phyloP scores from a whole-genome alignment of 2,797 vertebrate species.

The Graptemys geographica region DNA sequence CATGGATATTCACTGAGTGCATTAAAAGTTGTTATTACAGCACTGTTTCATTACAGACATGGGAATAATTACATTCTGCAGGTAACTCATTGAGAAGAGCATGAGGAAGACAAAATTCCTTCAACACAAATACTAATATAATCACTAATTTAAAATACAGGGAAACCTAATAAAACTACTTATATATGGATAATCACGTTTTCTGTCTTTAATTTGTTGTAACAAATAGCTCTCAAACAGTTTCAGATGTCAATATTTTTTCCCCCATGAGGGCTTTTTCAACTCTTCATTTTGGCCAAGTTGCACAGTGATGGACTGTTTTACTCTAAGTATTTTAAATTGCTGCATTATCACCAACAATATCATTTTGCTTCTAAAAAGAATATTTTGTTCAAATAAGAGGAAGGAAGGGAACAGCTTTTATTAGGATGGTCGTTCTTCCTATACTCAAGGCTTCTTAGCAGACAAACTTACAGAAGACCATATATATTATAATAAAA shows the following conservation, averaged over 20 bases:
- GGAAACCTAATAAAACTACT: background rate
- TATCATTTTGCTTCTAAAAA: slow-evolving; percentile 8
- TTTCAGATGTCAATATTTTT: background rate
- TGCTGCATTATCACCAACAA: background rate
- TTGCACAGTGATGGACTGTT: background rate
- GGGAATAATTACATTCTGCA: background rate
- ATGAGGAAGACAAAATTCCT: background rate
- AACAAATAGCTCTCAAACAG: background rate
- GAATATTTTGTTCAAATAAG: background rate
- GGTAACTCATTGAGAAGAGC: background rate
- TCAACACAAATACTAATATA: background rate
- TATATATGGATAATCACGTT: background rate
- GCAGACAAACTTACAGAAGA: slow-evolving; percentile 37
- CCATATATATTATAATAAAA: slow-evolving; percentile 38
- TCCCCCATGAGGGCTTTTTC: background rate
- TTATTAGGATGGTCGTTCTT: slow-evolving; percentile 19
- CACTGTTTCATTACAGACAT: background rate
- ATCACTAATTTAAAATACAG: background rate
- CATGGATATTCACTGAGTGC: background rate
- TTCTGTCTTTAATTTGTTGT: slow-evolving; percentile 11
- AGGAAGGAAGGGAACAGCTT: slow-evolving; percentile 2
- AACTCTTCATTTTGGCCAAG: background rate
- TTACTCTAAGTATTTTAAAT: background rate
- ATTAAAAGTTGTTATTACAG: background rate
- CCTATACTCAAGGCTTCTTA: background rate